A percentile compares a stretch with the other conserved stretches of the same genome.
phyloP scores from a whole-genome alignment of 1,140 invertebrate species.

The Cryptotermes secundus region DNA sequence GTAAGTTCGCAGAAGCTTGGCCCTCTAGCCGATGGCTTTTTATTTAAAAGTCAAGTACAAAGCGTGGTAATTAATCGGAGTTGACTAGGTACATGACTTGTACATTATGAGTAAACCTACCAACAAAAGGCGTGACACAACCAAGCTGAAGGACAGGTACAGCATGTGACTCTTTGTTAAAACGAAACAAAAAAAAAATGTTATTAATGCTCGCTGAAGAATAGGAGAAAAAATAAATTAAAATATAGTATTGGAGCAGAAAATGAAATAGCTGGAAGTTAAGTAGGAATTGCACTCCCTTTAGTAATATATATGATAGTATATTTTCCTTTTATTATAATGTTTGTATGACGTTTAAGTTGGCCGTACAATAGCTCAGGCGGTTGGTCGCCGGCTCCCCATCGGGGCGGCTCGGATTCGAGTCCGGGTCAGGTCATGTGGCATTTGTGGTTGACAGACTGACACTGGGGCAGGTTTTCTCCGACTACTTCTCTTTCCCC shows the following conservation, averaged over 20 bases:
- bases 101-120: conserved; percentile 28
- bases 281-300: no score
- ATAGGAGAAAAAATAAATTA: not conserved
- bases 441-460: no score
- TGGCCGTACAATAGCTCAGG: no score
- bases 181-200: not conserved
- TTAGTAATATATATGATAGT: no score
- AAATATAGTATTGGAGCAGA: not conserved
- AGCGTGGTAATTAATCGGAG: conserved; percentile 30
- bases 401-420: no score
- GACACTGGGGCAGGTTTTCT: no score
- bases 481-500: no score
- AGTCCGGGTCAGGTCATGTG: no score
- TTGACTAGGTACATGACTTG: conserved; percentile 29
- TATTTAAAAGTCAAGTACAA: not conserved
- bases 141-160: not conserved
- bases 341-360: no score
- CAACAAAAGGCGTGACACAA: not conserved
- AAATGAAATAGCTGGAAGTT: not conserved
- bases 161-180: not conserved
- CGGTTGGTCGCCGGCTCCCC: no score
- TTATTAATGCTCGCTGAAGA: not conserved
- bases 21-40: not conserved
- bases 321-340: no score
- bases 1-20: no score